phyloP scores from a whole-genome alignment of 1,140 invertebrate genomes.

The Drosophila mojavensis region DNA sequence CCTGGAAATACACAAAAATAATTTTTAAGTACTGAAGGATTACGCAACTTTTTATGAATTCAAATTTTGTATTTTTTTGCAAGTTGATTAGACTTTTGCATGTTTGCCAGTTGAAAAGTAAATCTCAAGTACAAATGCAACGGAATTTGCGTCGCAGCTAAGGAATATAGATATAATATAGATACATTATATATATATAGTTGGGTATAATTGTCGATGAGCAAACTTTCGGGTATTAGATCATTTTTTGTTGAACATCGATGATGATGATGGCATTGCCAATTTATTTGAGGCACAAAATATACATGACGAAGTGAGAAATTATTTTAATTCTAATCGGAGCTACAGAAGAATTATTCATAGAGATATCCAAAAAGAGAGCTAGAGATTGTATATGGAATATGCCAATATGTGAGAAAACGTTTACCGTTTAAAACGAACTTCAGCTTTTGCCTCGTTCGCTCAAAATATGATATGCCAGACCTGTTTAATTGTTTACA shows the following conservation, averaged over 20 bases:
- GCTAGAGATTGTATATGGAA: neutral
- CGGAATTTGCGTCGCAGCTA: conserved; percentile 65
- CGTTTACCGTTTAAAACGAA: too few species aligned
- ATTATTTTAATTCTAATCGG: conserved; percentile 5
- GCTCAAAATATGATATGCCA: too few species aligned
- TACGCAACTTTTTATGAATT: conserved; percentile 57
- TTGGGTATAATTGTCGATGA: conserved; percentile 73
- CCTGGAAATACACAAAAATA: conserved; percentile 27
- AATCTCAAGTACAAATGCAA: conserved; percentile 74
- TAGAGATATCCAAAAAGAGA: neutral
- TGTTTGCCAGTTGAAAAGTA: conserved; percentile 50
- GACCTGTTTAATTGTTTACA: too few species aligned
- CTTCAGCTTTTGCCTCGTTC: too few species aligned
- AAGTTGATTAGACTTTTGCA: conserved; percentile 71
- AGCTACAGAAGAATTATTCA: neutral
- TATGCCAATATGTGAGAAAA: too few species aligned
- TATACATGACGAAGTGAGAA: conserved; percentile 12
- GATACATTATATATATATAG: conserved; percentile 39
- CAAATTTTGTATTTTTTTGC: conserved; percentile 1
- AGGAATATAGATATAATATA: conserved; percentile 34
- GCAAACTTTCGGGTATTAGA: conserved; percentile 64
- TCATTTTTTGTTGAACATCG: conserved; percentile 50
- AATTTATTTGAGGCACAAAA: conserved; percentile 36
- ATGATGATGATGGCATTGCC: conserved; percentile 72
- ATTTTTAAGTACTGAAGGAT: conserved; percentile 45